Base-by-base conservation (phyloP, 2,113 vertebrate species). In the Notarius lentiginosus region DNA sequence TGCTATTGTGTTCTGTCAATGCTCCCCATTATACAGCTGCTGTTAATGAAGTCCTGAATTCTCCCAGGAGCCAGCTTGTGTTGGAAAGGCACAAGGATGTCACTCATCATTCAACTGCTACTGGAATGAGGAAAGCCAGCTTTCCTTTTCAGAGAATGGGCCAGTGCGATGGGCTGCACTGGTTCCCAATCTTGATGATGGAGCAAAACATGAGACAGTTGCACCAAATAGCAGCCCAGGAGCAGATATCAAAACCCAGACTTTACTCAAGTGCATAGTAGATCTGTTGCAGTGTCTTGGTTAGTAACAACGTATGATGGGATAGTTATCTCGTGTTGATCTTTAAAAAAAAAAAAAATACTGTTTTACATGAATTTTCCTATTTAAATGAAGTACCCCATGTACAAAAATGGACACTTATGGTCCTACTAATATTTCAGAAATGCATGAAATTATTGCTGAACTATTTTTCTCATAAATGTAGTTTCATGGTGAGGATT, bases 1-100 rank as follows among this genome's bases (percentile, higher is more conserved):
- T 58, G 61, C 70, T 65, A 65, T 87, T 88, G 79, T 89, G 41
- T 30, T 88, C 63, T 18, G 41, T 90, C 85, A 87, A 89, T 87
- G 79, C 79, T 63, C 63, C 72, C 79, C 18, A 76, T 90, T 87
- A 86, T 89, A 30, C 66, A 41, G 51, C 30, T 63, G 18, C 49
- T 81, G 34, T 73, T 77, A 84, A 90, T 90, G 79, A 87, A 89
- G 88, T 90, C 58, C 61, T 51, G 53, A 79, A 55, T 79, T 47
- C 20, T 77, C 11, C 83, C 18, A 77, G 61, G 27, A 72, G 51
- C 70, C 53, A 63, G 14, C 11, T 5, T 75, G 61, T 84, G 58
- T 84, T 70, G 86, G 20, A 11, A 34, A 76, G 20, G 49, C 66
- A 41, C 41, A 41, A 41, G 24, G 7, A 22, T 53, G 53, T 60